Base-by-base conservation (phyloP, 2,888 invertebrate genomes). In the Punctoribates punctum region DNA sequence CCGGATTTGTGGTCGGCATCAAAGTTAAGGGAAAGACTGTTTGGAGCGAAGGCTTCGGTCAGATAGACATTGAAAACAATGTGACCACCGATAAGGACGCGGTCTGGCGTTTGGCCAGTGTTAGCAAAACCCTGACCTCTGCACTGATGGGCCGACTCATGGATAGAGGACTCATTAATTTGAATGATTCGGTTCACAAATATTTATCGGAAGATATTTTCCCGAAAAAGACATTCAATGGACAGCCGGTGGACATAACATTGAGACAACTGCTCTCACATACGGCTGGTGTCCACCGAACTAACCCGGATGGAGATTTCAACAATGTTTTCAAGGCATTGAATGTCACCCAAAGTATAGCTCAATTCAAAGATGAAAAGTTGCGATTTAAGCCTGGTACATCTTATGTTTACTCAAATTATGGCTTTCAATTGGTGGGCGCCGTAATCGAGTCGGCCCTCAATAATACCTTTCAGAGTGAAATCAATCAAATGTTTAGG, bases 341-440 rank as follows among this genome's bases (percentile, higher is more conserved):
- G 15, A 60, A 62, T 73, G 38, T 73, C 6, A 75, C 27, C 17
- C 27, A 51, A 48, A 46, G 23, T 5, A 27, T 76, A 25, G 34
- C 11, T 23, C 15, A n/a, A 29, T 76, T 76, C 11, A 62, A 54
- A 25, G 67, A 73, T 29, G 65, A 65, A 54, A 57, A 57, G 42
- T 74, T 76, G 34, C 29, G n/a, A 17, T 74, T 23, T 62, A 57
- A 60, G 60, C 76, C 76, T 3, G 76, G 76, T 15, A 75, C 48
- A 15, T 4, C 74, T 17, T 76, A 17, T 3, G 20, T 4, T 29
- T 76, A 76, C 38, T 76, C 76, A 11, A 74, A 74, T 27, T 76
- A 73, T 60, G 76, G 76, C 17, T 74, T 34, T 25, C 57, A 73
- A 54, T 1, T 76, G 62, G 17, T 74, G 17, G 76, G 76, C 15